These are phyloP conservation scores for Myotis pilosus DNA, from an alignment of 2,797 vertebrate genomes.

Conservation along the genomic window DNA sequence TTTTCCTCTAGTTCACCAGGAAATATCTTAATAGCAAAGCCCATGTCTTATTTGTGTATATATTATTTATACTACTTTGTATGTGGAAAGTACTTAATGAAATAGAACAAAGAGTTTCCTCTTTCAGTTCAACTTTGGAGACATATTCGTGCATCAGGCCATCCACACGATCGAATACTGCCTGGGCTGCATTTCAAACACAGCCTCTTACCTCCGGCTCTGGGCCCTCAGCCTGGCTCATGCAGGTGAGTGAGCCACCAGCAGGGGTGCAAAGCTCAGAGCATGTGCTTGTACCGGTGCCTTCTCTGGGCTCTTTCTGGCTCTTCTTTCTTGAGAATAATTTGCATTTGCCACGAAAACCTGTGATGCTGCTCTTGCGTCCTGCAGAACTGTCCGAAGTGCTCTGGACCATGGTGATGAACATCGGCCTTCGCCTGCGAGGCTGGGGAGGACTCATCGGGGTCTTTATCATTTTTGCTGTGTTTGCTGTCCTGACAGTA, in stretches of 20 bases:
- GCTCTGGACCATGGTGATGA: slow-evolving; percentile 89
- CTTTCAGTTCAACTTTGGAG: slow-evolving; percentile 95
- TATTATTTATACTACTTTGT: not conserved
- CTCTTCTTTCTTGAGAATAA: not conserved
- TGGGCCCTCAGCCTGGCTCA: slow-evolving; percentile 98
- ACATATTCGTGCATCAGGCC: slow-evolving; percentile 92
- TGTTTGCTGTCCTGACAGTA: slow-evolving; percentile 83
- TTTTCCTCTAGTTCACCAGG: not conserved
- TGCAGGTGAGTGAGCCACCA: slow-evolving; percentile 88
- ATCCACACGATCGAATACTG: slow-evolving; percentile 99
- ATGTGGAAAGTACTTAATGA: not conserved
- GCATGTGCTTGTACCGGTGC: not conserved
- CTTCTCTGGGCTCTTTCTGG: not conserved
- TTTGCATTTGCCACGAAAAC: accelerated
- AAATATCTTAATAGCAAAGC: not conserved
- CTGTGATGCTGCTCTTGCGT: accelerated
- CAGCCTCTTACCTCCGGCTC: slow-evolving; percentile 96
- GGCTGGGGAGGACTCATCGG: slow-evolving; percentile 81
- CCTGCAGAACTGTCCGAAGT: slow-evolving; percentile 87
- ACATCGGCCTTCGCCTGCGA: slow-evolving; percentile 60
- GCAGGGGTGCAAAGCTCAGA: accelerated
- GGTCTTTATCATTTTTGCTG: slow-evolving; percentile 84
- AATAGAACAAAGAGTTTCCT: not conserved
- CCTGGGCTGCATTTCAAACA: slow-evolving; percentile 98
- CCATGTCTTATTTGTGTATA: not conserved